A percentile compares a stretch with the other conserved stretches of the same genome.
Conservation (phyloP, 2,797 vertebrate genomes). For the Hemitrygon akajei region DNA sequence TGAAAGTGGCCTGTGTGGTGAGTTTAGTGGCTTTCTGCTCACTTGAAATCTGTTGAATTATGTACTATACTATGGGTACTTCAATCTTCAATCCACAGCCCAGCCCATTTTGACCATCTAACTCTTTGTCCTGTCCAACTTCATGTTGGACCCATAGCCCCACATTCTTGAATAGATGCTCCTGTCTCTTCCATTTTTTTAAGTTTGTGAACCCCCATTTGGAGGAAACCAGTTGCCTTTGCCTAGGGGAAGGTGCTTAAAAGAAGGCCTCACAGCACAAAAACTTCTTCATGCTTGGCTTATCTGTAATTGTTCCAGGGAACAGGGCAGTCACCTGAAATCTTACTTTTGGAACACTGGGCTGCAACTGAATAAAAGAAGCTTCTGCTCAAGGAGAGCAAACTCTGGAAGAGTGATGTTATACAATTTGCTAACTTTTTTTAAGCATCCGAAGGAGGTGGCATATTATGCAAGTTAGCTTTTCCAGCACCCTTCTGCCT, state of each 20-base stretch:
- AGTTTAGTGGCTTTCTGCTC: too few relatives aligned
- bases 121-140: not conserved
- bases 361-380: not conserved
- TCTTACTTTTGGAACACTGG: not conserved
- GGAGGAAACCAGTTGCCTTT: not conserved
- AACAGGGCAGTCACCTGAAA: not conserved
- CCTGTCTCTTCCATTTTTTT: not conserved
- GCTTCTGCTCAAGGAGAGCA: not conserved
- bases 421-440: too few relatives aligned
- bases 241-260: not conserved
- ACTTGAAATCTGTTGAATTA: too few relatives aligned
- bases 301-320: not conserved
- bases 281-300: not conserved
- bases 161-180: not conserved
- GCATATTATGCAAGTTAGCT: not conserved
- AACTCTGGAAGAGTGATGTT: too few relatives aligned
- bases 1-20: too few relatives aligned
- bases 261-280: not conserved
- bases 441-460: not conserved
- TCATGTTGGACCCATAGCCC: not conserved
- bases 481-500: not conserved
- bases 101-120: not conserved
- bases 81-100: not conserved
- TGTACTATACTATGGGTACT: too few relatives aligned
- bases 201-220: too few relatives aligned